Evolutionary conservation across 2,113 vertebrate species (phyloP).

Genomic region (Trogon surrucura): DNA sequence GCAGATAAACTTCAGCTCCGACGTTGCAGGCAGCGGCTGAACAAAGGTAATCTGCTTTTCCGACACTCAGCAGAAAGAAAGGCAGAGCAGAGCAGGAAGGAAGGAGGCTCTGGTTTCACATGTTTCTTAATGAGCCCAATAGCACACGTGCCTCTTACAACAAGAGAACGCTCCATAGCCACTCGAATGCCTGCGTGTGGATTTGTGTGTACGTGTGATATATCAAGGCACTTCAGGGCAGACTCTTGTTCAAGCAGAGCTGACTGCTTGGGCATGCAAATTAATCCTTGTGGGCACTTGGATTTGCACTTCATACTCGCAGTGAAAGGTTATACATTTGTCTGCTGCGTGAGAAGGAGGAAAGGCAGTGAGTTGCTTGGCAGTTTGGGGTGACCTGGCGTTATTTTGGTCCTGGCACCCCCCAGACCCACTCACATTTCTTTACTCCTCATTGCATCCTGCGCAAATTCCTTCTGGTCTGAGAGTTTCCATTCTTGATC

Average conservation of each 20-base stretch:
- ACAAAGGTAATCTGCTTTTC: background rate
- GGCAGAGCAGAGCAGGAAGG: background rate
- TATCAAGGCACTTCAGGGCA: background rate
- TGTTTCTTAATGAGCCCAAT: background rate
- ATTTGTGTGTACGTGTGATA: background rate
- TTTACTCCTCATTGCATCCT: constrained; percentile 40
- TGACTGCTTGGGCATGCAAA: background rate
- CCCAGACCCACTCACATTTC: background rate
- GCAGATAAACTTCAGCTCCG: background rate
- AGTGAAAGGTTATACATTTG: constrained; percentile 6
- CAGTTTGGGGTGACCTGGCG: background rate
- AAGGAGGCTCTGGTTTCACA: background rate
- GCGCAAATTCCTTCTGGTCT: constrained; percentile 52
- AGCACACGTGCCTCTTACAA: background rate
- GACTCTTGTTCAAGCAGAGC: background rate
- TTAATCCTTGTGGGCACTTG: background rate
- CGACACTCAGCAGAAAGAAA: background rate
- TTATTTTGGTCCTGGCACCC: constrained; percentile 9
- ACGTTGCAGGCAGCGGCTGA: background rate
- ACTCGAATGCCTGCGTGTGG: background rate
- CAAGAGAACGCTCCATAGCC: background rate
- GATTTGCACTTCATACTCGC: constrained; percentile 27
- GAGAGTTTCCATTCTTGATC: constrained; percentile 66
- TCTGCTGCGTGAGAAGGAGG: background rate
- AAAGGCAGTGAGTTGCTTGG: background rate